Conservation (phyloP, 2,888 invertebrate genomes). For the Zaprionus bogoriensis region DNA sequence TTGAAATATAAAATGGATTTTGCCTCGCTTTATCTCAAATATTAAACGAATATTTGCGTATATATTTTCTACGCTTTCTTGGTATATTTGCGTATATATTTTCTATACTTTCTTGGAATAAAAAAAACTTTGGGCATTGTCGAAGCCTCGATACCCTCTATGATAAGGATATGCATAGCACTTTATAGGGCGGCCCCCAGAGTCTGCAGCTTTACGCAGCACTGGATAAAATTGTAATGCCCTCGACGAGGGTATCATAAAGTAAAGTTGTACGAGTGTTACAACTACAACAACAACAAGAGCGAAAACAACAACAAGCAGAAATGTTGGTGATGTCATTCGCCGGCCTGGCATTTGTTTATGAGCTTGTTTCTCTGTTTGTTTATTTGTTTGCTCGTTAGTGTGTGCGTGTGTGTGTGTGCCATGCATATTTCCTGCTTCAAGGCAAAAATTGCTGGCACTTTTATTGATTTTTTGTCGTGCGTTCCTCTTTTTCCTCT, state of each 20-base stretch:
- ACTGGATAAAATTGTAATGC: not conserved
- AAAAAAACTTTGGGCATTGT: no score
- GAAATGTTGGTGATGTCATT: slow-evolving; percentile 45
- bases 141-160: no score
- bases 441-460: slow-evolving; percentile 28
- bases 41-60: no score
- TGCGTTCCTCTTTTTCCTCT: not conserved
- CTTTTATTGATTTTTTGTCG: slow-evolving; percentile 47
- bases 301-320: not conserved
- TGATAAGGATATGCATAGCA: no score
- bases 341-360: slow-evolving; percentile 39
- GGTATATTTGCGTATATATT: no score
- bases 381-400: slow-evolving; percentile 13
- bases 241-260: not conserved
- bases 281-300: not conserved
- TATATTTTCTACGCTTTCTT: no score
- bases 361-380: slow-evolving; percentile 21
- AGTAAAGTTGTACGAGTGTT: not conserved
- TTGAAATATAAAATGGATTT: no score
- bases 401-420: not conserved
- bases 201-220: no score
- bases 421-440: slow-evolving; percentile 40
- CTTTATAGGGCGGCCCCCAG: no score
- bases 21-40: no score
- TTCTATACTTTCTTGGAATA: no score